Conservation (phyloP, 2,888 invertebrate genomes). For the Anoncus sp. region DNA sequence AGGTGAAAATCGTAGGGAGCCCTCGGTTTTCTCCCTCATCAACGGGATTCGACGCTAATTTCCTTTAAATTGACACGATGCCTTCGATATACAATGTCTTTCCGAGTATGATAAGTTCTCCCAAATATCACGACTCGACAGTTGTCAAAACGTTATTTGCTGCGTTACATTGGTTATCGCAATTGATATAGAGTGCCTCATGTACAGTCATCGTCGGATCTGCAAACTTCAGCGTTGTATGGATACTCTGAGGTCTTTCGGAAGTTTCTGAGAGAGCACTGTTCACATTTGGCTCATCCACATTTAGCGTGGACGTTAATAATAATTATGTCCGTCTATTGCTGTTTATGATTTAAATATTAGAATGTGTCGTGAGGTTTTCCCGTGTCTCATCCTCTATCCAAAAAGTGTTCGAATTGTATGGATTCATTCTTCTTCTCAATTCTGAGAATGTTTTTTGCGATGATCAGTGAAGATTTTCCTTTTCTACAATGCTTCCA, state of each 20-base stretch:
- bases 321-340: too few species aligned
- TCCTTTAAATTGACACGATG: slow-evolving; percentile 10
- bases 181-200: not conserved
- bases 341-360: too few species aligned
- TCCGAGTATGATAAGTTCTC: not conserved
- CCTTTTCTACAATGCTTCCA: not conserved
- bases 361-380: too few species aligned
- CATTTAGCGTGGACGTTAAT: not conserved
- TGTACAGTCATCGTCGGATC: not conserved
- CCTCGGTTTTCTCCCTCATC: slow-evolving; percentile 29
- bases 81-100: not conserved
- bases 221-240: not conserved
- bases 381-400: not conserved
- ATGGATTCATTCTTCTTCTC: too few species aligned
- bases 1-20: slow-evolving; percentile 21
- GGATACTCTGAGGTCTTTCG: not conserved
- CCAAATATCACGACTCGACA: not conserved
- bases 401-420: too few species aligned
- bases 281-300: not conserved
- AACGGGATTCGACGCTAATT: slow-evolving; percentile 32
- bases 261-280: not conserved
- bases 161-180: not conserved
- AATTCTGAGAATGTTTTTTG: too few species aligned
- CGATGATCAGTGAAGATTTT: not conserved
- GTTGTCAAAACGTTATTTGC: not conserved